Percentiles rank a stretch among this genome's conserved stretches.
These are phyloP conservation scores for Pedicia rivosa DNA, from an alignment of 2,888 invertebrate genomes.

Conservation along the genomic window DNA sequence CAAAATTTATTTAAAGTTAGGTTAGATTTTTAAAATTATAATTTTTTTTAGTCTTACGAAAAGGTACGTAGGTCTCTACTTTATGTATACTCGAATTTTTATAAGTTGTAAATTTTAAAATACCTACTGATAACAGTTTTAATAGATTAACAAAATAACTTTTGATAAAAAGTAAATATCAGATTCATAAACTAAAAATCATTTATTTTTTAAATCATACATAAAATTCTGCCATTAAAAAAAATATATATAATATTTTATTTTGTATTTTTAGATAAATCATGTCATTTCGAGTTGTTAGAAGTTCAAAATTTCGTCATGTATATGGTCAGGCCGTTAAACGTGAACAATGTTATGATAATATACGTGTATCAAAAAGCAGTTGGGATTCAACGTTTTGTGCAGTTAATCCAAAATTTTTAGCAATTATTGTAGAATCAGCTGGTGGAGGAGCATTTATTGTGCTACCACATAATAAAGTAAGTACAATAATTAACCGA, in stretches of 20 bases:
- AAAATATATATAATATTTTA: constrained; percentile 2
- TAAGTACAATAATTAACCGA: too few species aligned
- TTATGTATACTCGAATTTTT: too few species aligned
- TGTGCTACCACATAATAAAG: constrained; percentile 86
- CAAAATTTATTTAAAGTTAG: too few species aligned
- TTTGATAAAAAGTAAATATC: too few species aligned
- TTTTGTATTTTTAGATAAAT: too few species aligned
- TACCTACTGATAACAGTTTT: too few species aligned
- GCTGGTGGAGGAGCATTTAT: constrained; percentile 94
- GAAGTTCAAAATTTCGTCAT: constrained; percentile 96
- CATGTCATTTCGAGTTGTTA: constrained; percentile 95
- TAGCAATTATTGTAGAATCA: constrained; percentile 93
- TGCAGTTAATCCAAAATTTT: constrained; percentile 94
- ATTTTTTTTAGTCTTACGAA: too few species aligned
- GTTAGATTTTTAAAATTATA: too few species aligned
- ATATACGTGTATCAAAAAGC: constrained; percentile 90
- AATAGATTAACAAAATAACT: too few species aligned
- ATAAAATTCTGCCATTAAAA: neutral
- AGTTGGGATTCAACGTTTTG: constrained; percentile 98
- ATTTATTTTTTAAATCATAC: constrained; percentile 2
- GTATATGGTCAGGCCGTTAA: constrained; percentile 75
- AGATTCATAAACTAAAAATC: too few species aligned
- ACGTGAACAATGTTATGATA: constrained; percentile 95
- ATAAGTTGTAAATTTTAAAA: too few species aligned
- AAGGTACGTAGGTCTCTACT: too few species aligned